Evolutionary conservation across 92 coral and sea anemone genomes (phyloP).

Genomic region (Umimayanthus kanabou): DNA sequence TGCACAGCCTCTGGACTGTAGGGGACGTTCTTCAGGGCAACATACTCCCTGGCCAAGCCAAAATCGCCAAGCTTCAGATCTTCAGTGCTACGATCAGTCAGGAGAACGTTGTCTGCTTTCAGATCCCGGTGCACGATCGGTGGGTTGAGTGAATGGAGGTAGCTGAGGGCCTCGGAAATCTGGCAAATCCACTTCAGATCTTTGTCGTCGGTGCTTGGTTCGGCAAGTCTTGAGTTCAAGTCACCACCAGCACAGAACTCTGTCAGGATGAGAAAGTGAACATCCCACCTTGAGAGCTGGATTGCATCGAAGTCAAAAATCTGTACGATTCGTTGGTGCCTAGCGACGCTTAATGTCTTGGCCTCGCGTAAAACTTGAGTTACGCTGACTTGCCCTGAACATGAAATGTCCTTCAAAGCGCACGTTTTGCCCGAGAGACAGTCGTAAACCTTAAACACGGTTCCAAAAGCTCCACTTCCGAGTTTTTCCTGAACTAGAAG

Average conservation of each 20-base stretch:
- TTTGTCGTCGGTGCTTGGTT: constrained; percentile 39
- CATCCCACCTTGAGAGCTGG: constrained; percentile 17
- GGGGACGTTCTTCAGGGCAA: constrained; percentile 33
- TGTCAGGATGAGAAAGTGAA: constrained; percentile 61
- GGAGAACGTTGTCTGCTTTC: constrained; percentile 54
- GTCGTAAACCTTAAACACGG: constrained; percentile 54
- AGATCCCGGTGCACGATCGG: constrained; percentile 32
- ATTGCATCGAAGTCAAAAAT: constrained; percentile 18
- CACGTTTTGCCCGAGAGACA: constrained; percentile 2
- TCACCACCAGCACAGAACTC: constrained; percentile 77
- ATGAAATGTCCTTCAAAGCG: constrained; percentile 63
- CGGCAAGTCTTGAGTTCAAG: constrained; percentile 59
- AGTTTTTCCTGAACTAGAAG: constrained; percentile 42
- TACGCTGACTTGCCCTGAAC: constrained; percentile 9
- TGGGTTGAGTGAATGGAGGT: constrained; percentile 27
- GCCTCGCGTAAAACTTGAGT: constrained; percentile 39
- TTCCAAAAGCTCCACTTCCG: constrained; percentile 76
- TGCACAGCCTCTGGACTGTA: neutral
- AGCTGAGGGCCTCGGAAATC: constrained; percentile 68
- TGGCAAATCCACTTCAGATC: constrained; percentile 75
- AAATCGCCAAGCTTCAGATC: constrained; percentile 85
- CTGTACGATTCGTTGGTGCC: constrained; percentile 51
- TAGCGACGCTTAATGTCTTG: constrained; percentile 31
- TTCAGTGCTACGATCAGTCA: constrained; percentile 49
- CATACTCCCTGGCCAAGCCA: constrained; percentile 79